phyloP scores from a whole-genome alignment of 2,797 vertebrate genomes.

The Alcedo quadribrachys region DNA sequence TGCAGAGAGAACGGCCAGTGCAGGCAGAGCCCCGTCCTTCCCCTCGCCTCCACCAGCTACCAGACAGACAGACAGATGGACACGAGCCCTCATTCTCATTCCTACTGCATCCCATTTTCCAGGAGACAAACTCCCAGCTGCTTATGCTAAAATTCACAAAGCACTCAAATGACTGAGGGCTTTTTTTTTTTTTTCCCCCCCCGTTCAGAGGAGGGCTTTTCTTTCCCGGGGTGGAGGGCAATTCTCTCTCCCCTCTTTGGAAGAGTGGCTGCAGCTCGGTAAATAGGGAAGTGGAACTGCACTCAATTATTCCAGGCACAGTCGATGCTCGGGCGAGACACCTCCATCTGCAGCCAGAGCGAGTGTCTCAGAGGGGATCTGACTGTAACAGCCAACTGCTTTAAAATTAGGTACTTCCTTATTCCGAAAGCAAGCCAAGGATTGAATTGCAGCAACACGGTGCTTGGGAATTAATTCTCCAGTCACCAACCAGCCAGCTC shows the following conservation, averaged over 20 bases:
- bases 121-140: background rate
- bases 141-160: background rate
- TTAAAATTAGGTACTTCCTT: constrained; percentile 65
- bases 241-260: background rate
- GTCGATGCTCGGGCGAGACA: constrained; percentile 31
- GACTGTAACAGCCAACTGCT: constrained; percentile 44
- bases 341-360: constrained; percentile 57
- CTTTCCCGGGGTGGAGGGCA: background rate
- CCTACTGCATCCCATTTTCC: background rate
- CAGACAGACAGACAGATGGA: constrained; percentile 5
- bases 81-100: background rate
- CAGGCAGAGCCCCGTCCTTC: background rate
- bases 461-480: background rate
- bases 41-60: background rate
- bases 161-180: background rate
- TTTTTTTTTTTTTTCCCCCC: background rate
- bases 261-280: background rate
- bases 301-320: constrained; percentile 55
- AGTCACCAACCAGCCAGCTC: background rate
- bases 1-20: background rate
- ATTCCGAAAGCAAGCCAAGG: constrained; percentile 41
- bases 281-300: background rate
- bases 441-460: background rate
- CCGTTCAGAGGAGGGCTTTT: background rate
- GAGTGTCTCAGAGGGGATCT: constrained; percentile 25